phyloP scores from a whole-genome alignment of 2,113 vertebrate species.

The Varanus komodoensis region DNA sequence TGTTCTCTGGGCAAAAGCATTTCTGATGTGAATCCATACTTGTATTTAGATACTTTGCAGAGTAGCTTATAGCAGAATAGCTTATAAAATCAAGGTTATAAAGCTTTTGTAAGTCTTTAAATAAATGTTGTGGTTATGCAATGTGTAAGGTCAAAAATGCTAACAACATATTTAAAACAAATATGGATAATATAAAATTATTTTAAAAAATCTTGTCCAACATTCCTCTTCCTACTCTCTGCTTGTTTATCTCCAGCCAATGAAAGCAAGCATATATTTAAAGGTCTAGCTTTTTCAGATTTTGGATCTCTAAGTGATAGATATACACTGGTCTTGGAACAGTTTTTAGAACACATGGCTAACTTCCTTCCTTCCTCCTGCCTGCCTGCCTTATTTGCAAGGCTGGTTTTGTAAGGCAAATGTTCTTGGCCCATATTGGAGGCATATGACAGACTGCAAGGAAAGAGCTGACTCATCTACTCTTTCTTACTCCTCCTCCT shows the following conservation, averaged over 20 bases:
- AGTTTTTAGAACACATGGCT: neutral
- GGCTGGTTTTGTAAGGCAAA: neutral
- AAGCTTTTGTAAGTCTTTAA: neutral
- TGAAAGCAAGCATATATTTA: neutral
- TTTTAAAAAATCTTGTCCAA: neutral
- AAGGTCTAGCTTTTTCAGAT: neutral
- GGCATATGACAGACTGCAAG: neutral
- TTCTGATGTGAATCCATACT: neutral
- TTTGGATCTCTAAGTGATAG: neutral
- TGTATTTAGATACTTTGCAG: neutral
- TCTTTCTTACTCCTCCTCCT: neutral
- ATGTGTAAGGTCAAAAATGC: neutral
- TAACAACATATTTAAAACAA: neutral
- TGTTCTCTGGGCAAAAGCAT: neutral
- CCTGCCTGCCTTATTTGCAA: no score
- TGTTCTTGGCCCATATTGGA: neutral
- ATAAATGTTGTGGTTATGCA: neutral
- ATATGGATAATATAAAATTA: neutral
- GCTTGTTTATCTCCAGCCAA: neutral
- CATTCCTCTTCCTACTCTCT: neutral
- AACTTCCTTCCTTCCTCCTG: no score
- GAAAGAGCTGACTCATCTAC: neutral
- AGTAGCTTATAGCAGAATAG: no score
- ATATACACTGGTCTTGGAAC: neutral
- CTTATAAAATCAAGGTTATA: neutral